Conservation (phyloP, 1,140 invertebrate species). For the Bombus turneri region DNA sequence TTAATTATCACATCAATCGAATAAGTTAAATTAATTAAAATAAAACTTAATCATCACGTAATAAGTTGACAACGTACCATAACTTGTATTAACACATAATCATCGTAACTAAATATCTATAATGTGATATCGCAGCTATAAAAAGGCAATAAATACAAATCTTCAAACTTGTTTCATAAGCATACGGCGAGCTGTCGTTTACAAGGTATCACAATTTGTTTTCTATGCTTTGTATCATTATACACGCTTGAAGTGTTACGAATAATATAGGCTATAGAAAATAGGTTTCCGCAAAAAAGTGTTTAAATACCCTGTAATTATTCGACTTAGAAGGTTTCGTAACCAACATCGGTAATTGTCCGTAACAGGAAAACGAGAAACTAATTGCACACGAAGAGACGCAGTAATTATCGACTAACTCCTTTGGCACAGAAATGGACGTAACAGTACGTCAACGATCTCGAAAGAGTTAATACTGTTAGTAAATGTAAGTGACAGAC, state of each 20-base stretch:
- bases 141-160: background rate
- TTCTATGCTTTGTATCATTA: background rate
- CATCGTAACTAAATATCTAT: background rate
- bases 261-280: background rate
- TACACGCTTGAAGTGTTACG: background rate
- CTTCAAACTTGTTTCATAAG: background rate
- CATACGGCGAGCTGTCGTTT: background rate
- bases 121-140: background rate
- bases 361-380: slow-evolving; percentile 28
- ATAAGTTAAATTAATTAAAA: background rate
- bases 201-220: background rate
- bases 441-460: background rate
- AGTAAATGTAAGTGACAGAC: background rate
- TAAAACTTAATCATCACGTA: no score
- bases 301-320: slow-evolving; percentile 9
- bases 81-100: no score
- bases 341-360: slow-evolving; percentile 17
- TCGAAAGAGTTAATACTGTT: background rate
- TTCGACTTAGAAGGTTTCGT: background rate
- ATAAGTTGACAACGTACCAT: background rate
- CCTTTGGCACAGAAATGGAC: slow-evolving; percentile 11
- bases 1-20: background rate
- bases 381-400: slow-evolving; percentile 15
- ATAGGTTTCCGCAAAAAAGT: slow-evolving; percentile 2
- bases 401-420: slow-evolving; percentile 11